A percentile compares a stretch with the other conserved stretches of the same genome.
phyloP scores from a whole-genome alignment of 2,113 vertebrate genomes.

The Neofelis nebulosa region DNA sequence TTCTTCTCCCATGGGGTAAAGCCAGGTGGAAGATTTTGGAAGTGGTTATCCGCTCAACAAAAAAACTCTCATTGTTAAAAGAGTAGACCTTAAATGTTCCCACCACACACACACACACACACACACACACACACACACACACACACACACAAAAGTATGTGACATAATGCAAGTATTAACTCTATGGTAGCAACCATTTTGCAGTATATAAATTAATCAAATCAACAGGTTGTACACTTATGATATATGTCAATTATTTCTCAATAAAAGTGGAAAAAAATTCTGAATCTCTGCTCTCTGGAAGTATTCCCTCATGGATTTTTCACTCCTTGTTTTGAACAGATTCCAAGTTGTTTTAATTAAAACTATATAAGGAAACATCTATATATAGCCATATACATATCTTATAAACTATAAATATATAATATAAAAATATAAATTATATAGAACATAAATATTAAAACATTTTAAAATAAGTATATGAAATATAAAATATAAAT shows the following conservation, averaged over 20 bases:
- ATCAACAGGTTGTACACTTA: not conserved
- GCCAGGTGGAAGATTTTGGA: not conserved
- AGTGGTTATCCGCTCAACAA: not conserved
- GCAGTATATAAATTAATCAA: not conserved
- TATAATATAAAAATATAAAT: too few species aligned
- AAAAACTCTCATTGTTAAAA: not conserved
- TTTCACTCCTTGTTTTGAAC: not conserved
- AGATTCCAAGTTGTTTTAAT: not conserved
- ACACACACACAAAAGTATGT: not conserved
- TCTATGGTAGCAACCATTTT: not conserved
- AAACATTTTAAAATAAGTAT: too few species aligned
- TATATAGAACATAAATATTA: too few species aligned
- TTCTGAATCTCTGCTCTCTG: not conserved
- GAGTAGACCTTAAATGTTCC: not conserved
- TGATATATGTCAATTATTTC: not conserved
- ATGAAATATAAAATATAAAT: too few species aligned
- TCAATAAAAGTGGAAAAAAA: not conserved
- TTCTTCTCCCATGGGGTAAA: not conserved
- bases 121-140: too few species aligned
- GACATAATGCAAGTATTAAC: not conserved
- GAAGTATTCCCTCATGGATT: not conserved
- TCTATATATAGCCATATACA: too few species aligned
- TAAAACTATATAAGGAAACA: not conserved
- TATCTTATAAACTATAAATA: too few species aligned
- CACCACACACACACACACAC: not conserved